phyloP scores from a whole-genome alignment of 2,797 vertebrate genomes.

The Staurois parvus region DNA sequence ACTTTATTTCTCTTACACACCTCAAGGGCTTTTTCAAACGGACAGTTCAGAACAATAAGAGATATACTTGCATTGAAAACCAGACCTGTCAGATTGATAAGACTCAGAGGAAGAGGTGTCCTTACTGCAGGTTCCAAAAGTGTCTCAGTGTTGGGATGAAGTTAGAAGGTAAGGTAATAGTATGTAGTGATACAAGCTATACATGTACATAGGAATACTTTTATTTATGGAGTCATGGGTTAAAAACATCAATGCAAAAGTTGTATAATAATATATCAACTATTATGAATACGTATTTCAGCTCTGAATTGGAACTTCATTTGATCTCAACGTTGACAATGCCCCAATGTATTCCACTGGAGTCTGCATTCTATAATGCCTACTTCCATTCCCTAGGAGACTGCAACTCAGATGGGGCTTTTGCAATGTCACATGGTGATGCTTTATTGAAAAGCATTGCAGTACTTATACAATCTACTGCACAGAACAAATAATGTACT shows the following conservation, averaged over 20 bases:
- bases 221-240: too few species aligned
- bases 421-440: background rate
- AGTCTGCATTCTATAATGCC: background rate
- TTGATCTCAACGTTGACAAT: too few species aligned
- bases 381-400: background rate
- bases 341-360: too few species aligned
- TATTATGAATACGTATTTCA: too few species aligned
- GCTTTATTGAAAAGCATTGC: background rate
- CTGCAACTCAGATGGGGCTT: background rate
- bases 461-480: background rate
- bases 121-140: slow-evolving; percentile 98
- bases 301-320: too few species aligned
- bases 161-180: slow-evolving; percentile 89
- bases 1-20: slow-evolving; percentile 47
- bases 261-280: too few species aligned
- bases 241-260: too few species aligned
- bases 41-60: slow-evolving; percentile 99
- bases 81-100: slow-evolving; percentile 99
- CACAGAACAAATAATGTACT: background rate
- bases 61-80: slow-evolving; percentile 99
- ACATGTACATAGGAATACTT: too few species aligned
- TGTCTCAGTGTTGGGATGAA: slow-evolving; percentile 99
- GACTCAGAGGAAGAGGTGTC: slow-evolving; percentile 97
- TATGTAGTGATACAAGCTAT: background rate
- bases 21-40: slow-evolving; percentile 98